Evolutionary conservation across 92 coral and sea anemone genomes (phyloP), one percentile per base, ranked within the genome.

Genomic region (Umimayanthus kanabou): DNA sequence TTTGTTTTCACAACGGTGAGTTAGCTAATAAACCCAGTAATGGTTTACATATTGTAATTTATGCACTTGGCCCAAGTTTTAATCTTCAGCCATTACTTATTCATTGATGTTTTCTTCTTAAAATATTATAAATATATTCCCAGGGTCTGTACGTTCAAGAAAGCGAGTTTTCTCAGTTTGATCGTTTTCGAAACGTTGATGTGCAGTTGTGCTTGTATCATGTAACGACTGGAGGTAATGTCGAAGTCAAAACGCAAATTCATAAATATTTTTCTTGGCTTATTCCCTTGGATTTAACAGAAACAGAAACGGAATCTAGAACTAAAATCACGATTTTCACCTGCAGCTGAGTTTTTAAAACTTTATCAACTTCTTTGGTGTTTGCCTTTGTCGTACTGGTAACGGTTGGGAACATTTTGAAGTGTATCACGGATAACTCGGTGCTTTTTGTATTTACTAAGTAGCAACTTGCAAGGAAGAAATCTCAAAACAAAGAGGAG

Each of bases 1-100:
- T 75, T 75, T 75, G 50, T 75, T 75, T 71, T 71, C 42, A 71
- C 22, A 33, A 26, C 20, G 76, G 76, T 33, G 39, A 26, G 28
- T 71, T 71, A 71, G 76, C 39, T 4, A 53, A 53, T 53, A 53
- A 13, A 15, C 58, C 20, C 37, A 33, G 37, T 53, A 33, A 28
- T 71, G 16, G 37, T 71, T 71, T 75, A 75, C 42, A 13, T 75
- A 75, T 40, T 16, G 42, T 75, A 75, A 75, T 75, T 75, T 75
- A 75, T 75, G 45, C 79, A 37, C 49, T 75, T 75, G 47, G 47
- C 47, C 53, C 9, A 37, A 37, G 79, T 75, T 75, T 33, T 75
- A 9, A 18, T 40, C 79, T 75, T 75, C 53, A 39, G 50, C 28
- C 50, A 75, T 75, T 75, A 75, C 28, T 75, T 75, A 75, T 75